Conservation (phyloP, 2,113 vertebrate genomes). For the Indicator indicator region DNA sequence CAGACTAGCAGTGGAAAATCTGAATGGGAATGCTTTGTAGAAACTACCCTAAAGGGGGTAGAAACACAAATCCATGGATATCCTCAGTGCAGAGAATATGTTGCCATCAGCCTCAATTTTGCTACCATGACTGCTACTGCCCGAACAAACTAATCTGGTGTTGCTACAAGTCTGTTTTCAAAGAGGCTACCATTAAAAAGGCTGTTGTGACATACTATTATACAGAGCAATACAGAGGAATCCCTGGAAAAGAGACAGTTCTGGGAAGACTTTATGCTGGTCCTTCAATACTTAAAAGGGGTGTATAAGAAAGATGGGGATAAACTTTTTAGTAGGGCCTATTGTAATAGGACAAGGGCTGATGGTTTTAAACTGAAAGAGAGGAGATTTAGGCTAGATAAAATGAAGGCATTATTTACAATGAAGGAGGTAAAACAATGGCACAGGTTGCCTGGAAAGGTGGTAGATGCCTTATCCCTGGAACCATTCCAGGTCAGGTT, state of each 20-base stretch:
- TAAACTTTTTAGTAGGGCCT: background rate
- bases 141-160: background rate
- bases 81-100: background rate
- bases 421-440: background rate
- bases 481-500: background rate
- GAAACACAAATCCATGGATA: background rate
- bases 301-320: background rate
- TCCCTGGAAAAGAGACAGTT: background rate
- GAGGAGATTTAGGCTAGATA: background rate
- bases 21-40: background rate
- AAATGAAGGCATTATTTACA: background rate
- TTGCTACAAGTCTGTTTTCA: background rate
- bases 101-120: conserved; percentile 17
- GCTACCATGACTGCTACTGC: background rate
- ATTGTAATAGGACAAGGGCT: background rate
- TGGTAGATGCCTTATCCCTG: background rate
- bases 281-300: background rate
- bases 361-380: background rate
- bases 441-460: background rate
- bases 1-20: background rate
- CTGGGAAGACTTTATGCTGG: background rate
- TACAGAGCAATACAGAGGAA: background rate
- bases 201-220: background rate
- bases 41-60: background rate
- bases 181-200: background rate